phyloP scores from a whole-genome alignment of 2,113 vertebrate species.

The Caranx ignobilis region DNA sequence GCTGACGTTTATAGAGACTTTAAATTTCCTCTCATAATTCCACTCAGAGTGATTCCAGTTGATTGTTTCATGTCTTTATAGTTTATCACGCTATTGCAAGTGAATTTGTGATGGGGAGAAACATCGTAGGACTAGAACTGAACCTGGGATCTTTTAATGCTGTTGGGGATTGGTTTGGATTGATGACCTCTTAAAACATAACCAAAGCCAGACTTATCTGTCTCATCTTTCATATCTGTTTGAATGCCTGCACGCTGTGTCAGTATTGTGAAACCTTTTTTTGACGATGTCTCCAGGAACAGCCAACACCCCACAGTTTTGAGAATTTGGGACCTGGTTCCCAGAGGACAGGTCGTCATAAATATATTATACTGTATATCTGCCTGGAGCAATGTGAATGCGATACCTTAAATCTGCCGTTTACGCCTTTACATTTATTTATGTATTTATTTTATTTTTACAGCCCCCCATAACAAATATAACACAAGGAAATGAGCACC shows the following conservation, averaged over 20 bases:
- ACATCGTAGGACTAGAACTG: conserved; percentile 13
- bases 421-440: background rate
- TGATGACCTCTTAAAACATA: background rate
- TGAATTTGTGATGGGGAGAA: conserved; percentile 24
- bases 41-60: conserved; percentile 18
- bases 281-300: background rate
- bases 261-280: background rate
- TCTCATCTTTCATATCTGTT: background rate
- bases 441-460: too few relatives aligned
- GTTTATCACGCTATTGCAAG: conserved; percentile 1
- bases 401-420: conserved; percentile 2
- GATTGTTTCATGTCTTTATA: background rate
- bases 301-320: background rate
- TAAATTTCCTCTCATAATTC: conserved; percentile 17
- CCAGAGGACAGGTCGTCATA: conserved; percentile 7
- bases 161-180: conserved; percentile 2
- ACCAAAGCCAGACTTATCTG: background rate
- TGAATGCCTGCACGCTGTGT: background rate
- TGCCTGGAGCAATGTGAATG: background rate
- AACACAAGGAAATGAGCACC: background rate
- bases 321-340: background rate
- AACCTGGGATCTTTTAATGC: background rate
- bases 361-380: conserved; percentile 21
- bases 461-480: background rate
- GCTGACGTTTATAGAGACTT: background rate